Conservation (phyloP, 2,797 vertebrate species). For the Trichosurus vulpecula region DNA sequence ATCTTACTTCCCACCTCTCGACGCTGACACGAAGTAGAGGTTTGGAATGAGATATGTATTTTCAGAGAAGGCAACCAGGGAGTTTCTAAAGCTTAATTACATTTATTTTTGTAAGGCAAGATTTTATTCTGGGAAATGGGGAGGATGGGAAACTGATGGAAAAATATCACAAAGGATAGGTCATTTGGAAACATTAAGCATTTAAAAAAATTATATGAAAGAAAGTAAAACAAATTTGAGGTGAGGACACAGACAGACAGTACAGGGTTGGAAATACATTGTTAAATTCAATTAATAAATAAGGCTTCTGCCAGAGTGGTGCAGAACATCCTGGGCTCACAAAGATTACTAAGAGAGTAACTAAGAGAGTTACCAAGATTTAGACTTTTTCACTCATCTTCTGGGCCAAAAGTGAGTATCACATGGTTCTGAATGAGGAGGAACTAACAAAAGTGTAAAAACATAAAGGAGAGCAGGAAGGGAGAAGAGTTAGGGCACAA, state of each 20-base stretch:
- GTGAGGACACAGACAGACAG: neutral
- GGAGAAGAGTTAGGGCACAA: neutral
- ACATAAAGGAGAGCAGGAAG: neutral
- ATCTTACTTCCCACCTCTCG: neutral
- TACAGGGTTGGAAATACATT: too few relatives aligned
- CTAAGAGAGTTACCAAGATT: too few relatives aligned
- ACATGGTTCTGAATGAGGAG: too few relatives aligned
- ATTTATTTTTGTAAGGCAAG: neutral
- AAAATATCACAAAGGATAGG: neutral
- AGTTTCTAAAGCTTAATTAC: neutral
- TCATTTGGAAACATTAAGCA: neutral
- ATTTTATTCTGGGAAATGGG: neutral
- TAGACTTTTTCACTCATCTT: too few relatives aligned
- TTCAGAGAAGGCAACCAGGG: neutral
- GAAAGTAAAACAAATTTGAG: neutral
- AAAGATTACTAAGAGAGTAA: too few relatives aligned
- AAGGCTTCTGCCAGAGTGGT: too few relatives aligned
- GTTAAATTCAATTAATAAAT: neutral
- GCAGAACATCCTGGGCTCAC: too few relatives aligned
- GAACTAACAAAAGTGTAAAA: neutral
- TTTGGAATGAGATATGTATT: neutral
- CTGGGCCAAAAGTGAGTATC: too few relatives aligned
- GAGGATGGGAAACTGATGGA: neutral
- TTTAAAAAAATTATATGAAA: neutral
- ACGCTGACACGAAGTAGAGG: neutral